Percentiles rank a stretch among this genome's conserved stretches.
These are phyloP conservation scores for Micrasema minimum DNA, from an alignment of 1,140 invertebrate species.

Conservation along the genomic window DNA sequence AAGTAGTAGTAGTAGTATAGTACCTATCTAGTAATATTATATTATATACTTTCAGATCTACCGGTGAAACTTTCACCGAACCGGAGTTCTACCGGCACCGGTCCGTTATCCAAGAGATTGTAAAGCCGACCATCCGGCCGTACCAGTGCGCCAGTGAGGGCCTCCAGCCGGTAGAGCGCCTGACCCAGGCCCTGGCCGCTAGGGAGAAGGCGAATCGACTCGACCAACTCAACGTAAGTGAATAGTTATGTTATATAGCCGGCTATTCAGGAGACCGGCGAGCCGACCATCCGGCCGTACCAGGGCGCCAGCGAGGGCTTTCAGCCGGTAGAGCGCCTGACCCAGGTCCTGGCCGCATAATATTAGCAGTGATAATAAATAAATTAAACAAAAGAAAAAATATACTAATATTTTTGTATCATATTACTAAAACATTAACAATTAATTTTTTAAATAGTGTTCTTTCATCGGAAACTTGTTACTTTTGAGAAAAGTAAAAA, in stretches of 20 bases:
- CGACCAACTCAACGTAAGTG: slow-evolving; percentile 67
- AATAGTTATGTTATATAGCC: slow-evolving; percentile 43
- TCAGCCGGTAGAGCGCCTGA: slow-evolving; percentile 68
- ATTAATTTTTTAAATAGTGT: too few relatives aligned
- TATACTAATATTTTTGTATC: too few relatives aligned
- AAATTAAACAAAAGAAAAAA: too few relatives aligned
- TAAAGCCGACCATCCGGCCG: slow-evolving; percentile 67
- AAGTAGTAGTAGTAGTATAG: too few relatives aligned
- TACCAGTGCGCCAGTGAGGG: slow-evolving; percentile 69
- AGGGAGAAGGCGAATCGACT: slow-evolving; percentile 76
- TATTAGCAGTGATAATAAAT: too few relatives aligned
- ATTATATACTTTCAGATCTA: slow-evolving; percentile 59
- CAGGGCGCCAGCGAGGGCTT: slow-evolving; percentile 68
- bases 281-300: slow-evolving; percentile 67
- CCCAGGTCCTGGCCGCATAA: slow-evolving; percentile 73
- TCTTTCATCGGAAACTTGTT: too few relatives aligned
- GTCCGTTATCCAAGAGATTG: slow-evolving; percentile 65
- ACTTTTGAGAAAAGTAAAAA: too few relatives aligned
- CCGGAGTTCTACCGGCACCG: slow-evolving; percentile 68
- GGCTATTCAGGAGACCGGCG: slow-evolving; percentile 67
- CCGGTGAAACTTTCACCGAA: slow-evolving; percentile 70
- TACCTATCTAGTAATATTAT: too few relatives aligned
- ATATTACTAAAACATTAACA: too few relatives aligned
- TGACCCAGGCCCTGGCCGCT: slow-evolving; percentile 72
- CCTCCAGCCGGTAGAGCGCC: slow-evolving; percentile 66